Percentiles rank a stretch among this genome's conserved stretches.
phyloP scores from a whole-genome alignment of 2,113 vertebrate species.

The Marmota monax region DNA sequence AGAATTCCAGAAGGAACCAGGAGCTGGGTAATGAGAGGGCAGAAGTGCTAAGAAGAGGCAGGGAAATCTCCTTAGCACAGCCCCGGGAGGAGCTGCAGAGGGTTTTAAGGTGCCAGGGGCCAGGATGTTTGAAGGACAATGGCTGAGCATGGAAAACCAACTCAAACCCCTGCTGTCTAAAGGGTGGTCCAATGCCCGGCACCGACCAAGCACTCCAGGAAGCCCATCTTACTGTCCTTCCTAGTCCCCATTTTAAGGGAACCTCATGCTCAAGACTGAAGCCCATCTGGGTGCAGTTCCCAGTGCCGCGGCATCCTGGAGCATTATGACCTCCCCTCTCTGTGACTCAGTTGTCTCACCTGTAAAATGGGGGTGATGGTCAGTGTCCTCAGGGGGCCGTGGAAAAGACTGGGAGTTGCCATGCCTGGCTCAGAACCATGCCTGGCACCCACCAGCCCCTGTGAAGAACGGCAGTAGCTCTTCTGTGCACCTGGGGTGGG shows the following conservation, averaged over 20 bases:
- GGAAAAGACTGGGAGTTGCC: neutral
- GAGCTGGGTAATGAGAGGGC: neutral
- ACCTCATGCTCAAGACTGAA: neutral
- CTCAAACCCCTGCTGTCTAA: neutral
- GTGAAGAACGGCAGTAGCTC: fast-evolving
- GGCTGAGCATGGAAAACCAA: neutral
- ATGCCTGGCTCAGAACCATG: neutral
- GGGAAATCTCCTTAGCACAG: neutral
- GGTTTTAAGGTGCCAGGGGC: neutral
- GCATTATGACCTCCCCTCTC: neutral
- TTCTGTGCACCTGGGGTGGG: neutral
- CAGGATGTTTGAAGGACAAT: neutral
- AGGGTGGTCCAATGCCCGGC: neutral
- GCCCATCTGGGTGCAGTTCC: neutral
- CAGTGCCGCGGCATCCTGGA: neutral
- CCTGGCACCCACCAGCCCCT: too few relatives aligned
- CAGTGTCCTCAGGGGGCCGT: neutral
- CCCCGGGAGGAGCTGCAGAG: neutral
- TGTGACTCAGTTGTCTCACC: neutral
- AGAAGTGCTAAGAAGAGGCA: neutral
- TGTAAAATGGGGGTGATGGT: neutral
- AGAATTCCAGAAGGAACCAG: neutral
- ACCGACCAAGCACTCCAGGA: neutral
- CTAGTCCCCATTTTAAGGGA: neutral
- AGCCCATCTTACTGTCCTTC: too few relatives aligned